Evolutionary conservation across 2,797 vertebrate genomes (phyloP), one percentile per base, ranked within the genome.

Genomic region (Valencia hispanica): DNA sequence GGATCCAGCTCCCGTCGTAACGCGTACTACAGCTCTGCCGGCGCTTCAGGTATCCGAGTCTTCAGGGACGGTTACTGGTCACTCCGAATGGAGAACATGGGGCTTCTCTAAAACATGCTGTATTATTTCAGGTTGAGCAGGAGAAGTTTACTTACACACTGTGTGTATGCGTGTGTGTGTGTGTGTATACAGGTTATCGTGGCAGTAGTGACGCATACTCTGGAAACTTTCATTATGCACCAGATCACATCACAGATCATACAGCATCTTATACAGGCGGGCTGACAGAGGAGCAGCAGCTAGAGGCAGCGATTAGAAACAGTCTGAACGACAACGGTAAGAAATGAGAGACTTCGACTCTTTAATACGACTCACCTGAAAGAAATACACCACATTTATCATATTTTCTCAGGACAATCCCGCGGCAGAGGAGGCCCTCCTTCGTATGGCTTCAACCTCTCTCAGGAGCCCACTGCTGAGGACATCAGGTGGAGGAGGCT

Each of bases 281-380:
- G 1, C 89, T 98, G 83, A 96, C 93, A 1, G 98, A 99, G 84
- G 96, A 97, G 9, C 96, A 98, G 68, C 97, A 99, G 91, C 86
- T 97, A 41, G 92, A 97, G 70, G 93, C 89, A 18, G 97, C 98
- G 3, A 39, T 98, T 45, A 94, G 92, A 36, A 97, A 97, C 93
- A 98, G 97, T 77, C 93, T 98, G 75, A 88, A 91, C 79, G 95
- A 97, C 69, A 88, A 84, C 94, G 96, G 98, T 98, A 79, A 83
- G 94, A 25, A 32, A 39, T 9, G 1, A 7, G 2, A 32, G 15
- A 22, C 30, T 70, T 12, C 32, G 15, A 30, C n/a, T 12, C 41
- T 68, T 11, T 25, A 20, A 50, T 43, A 10, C 1, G n/a, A 10
- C 5, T 25, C n/a, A n/a, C 17, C 36, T 32, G 43, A 1, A 12